Base-by-base conservation (phyloP, 2,113 vertebrate species). In the Lepus europaeus region DNA sequence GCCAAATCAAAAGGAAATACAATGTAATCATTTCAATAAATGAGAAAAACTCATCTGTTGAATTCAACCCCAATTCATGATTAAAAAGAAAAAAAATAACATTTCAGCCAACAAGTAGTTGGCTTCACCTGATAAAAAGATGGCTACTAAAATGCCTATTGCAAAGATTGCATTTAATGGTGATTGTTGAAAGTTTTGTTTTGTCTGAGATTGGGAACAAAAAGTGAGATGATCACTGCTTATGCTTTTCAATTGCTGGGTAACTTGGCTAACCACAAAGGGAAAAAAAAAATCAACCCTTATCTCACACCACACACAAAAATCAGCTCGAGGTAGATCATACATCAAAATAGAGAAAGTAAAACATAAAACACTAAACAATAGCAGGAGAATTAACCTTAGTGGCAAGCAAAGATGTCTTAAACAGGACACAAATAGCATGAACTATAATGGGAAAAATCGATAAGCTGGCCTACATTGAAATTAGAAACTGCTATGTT, bases 401-500 rank as follows among this genome's bases (percentile, higher is more conserved):
- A 74, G 33, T 64, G 11, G 51, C 45, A 87, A 81, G 25, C 36
- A 91, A 83, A 93, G 51, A 92, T 86, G 70, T 51, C 91, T 76
- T 87, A 97, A 39, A 66, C 53, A 79, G 78, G 59, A 87, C 39
- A 87, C n/a, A 74, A 87, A 94, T 29, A 82, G 49, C 73, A 81
- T 51, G 66, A 84, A 66, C 13, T 29, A 80, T 25, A 81, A 92
- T 19, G 19, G 12, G 53, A 66, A 27, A 89, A 70, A 89, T 29
- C 59, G 27, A 53, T 68, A 79, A 91, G 66, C 19, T 77, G 76
- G 59, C 86, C 33, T 79, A 82, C 33, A 79, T 61, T 95, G 83
- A 95, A 96, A 79, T 93, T 88, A 90, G 80, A 77, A 95, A 87
- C 49, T 53, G 51, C 73, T 82, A 8, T 86, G 25, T 53, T 88